A percentile compares a stretch with the other conserved stretches of the same genome.
Evolutionary conservation across 2,888 invertebrate species (phyloP).

Genomic region (Matsumyia berberina): DNA sequence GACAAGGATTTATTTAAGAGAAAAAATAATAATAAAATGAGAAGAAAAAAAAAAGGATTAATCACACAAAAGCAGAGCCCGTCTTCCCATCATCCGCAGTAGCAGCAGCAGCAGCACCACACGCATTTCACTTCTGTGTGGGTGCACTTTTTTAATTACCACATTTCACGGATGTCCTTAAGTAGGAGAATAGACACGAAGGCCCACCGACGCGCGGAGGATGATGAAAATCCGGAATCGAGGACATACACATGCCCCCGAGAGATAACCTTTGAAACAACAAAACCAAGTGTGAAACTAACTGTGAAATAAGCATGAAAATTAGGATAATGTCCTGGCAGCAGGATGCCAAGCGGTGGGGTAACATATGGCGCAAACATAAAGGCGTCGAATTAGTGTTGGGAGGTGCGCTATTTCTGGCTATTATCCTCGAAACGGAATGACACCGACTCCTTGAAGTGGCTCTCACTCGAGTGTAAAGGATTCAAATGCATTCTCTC

Average conservation of each 20-base stretch:
- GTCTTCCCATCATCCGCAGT: slow-evolving; percentile 12
- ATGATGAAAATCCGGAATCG: slow-evolving; percentile 44
- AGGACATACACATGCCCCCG: slow-evolving; percentile 52
- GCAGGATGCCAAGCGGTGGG: slow-evolving; percentile 11
- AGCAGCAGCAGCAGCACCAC: slow-evolving; percentile 12
- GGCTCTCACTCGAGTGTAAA: slow-evolving; percentile 21
- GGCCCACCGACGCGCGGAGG: background rate
- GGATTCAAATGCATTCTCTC: slow-evolving; percentile 24
- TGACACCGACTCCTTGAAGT: slow-evolving; percentile 55
- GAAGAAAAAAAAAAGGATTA: slow-evolving; percentile 37
- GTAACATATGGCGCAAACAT: slow-evolving; percentile 68
- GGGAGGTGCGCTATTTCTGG: slow-evolving; percentile 6
- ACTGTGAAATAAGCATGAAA: slow-evolving; percentile 65
- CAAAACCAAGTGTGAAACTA: slow-evolving; percentile 53
- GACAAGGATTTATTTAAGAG: slow-evolving; percentile 60
- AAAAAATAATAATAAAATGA: slow-evolving; percentile 17
- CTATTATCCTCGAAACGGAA: slow-evolving; percentile 49
- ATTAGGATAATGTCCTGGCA: slow-evolving; percentile 60
- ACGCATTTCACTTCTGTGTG: slow-evolving; percentile 58
- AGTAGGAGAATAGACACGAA: background rate
- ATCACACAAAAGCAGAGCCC: slow-evolving; percentile 36
- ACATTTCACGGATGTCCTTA: slow-evolving; percentile 63
- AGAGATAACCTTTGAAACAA: slow-evolving; percentile 61
- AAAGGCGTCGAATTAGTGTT: slow-evolving; percentile 16
- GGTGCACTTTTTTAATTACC: slow-evolving; percentile 74